Percentiles rank a stretch among this genome's conserved stretches.
phyloP scores from a whole-genome alignment of 2,888 invertebrate species.

The Resseliella maxima region DNA sequence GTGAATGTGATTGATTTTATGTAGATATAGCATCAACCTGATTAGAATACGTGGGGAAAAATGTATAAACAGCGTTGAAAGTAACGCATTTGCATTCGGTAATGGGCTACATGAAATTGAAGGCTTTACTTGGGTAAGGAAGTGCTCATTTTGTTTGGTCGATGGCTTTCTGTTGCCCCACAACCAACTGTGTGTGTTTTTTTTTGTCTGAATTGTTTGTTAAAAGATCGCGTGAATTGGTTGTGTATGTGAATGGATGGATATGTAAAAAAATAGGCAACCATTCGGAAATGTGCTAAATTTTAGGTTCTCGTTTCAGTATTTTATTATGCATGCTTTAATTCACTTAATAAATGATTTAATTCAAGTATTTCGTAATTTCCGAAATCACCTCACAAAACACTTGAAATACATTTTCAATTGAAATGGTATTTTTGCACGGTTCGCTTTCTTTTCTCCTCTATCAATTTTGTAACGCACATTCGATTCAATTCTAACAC shows the following conservation, averaged over 20 bases:
- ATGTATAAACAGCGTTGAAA: not conserved
- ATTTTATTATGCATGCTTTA: not conserved
- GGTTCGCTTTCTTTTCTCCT: not conserved
- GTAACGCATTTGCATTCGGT: conserved; percentile 31
- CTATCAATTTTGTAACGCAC: not conserved
- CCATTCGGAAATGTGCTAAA: not conserved
- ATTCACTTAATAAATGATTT: not conserved
- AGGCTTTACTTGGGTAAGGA: not conserved
- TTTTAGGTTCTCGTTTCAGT: not conserved
- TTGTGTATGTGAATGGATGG: not conserved
- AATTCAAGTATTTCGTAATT: not conserved
- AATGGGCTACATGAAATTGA: not conserved
- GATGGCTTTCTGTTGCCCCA: not conserved
- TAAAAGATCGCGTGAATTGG: conserved; percentile 20
- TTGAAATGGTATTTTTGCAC: conserved; percentile 3
- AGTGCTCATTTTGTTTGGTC: conserved; percentile 1
- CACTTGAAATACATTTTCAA: not conserved
- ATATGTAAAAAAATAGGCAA: not conserved
- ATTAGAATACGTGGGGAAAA: not conserved
- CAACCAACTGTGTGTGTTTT: not conserved
- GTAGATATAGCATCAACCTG: not conserved
- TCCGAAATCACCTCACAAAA: conserved; percentile 34
- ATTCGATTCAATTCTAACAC: not conserved
- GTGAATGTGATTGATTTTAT: conserved; percentile 54
- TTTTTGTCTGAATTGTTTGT: not conserved